phyloP scores from a whole-genome alignment of 2,113 vertebrate genomes.

The Poeciliopsis retropinna region DNA sequence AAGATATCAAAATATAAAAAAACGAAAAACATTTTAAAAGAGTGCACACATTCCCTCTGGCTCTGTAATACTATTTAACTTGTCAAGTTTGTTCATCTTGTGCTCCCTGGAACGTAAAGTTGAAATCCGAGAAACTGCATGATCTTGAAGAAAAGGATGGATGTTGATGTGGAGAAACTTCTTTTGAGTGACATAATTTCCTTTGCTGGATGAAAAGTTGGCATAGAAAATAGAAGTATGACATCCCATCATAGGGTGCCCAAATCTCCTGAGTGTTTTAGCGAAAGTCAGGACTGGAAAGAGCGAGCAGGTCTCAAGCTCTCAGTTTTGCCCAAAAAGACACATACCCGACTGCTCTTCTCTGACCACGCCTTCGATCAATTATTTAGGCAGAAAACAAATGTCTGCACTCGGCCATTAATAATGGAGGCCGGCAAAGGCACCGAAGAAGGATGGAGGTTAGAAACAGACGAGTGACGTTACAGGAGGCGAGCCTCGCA shows the following conservation, averaged over 20 bases:
- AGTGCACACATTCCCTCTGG: no score
- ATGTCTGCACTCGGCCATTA: conserved; percentile 70
- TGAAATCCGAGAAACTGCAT: background rate
- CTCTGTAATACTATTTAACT: no score
- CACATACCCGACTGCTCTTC: conserved; percentile 28
- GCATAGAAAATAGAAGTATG: conserved; percentile 31
- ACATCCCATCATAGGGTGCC: conserved; percentile 30
- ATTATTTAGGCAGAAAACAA: conserved; percentile 78
- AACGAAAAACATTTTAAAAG: background rate
- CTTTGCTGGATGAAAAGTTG: conserved; percentile 57
- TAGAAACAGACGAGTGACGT: conserved; percentile 50
- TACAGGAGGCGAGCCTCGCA: conserved; percentile 55
- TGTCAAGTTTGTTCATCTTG: no score
- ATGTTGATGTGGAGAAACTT: conserved; percentile 6
- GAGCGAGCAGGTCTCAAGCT: conserved; percentile 20
- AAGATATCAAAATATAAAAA: background rate
- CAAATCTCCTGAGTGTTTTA: conserved; percentile 27
- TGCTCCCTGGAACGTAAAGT: background rate
- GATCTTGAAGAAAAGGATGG: conserved; percentile 5
- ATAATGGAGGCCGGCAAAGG: conserved; percentile 72
- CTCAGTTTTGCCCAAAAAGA: conserved; percentile 35
- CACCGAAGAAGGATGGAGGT: conserved; percentile 61
- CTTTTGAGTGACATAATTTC: conserved; percentile 23
- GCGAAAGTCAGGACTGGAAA: conserved; percentile 11
- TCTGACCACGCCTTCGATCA: conserved; percentile 67